phyloP scores from a whole-genome alignment of 2,888 invertebrate species.

The Xestia c-nigrum region DNA sequence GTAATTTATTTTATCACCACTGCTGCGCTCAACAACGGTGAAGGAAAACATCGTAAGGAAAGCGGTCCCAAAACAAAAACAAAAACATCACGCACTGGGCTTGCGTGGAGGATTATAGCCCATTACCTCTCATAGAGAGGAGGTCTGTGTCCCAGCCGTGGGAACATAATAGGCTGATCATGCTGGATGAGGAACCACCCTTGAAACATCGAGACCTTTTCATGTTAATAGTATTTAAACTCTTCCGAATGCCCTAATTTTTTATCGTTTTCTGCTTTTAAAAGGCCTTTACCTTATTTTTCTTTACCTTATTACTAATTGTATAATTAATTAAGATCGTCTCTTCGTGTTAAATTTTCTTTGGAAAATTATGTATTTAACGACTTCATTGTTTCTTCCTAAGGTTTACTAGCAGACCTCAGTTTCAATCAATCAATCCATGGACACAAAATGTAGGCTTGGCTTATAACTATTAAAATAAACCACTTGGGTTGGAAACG shows the following conservation, averaged over 20 bases:
- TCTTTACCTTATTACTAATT: background rate
- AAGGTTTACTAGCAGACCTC: background rate
- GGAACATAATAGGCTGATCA: too few species aligned
- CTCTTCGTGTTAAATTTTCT: background rate
- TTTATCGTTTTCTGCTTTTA: background rate
- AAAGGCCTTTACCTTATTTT: background rate
- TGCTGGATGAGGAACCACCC: background rate
- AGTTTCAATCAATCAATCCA: background rate
- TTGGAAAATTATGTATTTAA: background rate
- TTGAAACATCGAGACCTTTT: background rate
- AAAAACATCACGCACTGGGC: too few species aligned
- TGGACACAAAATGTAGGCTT: background rate
- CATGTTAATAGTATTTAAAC: background rate
- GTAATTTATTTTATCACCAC: too few species aligned
- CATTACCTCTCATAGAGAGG: too few species aligned
- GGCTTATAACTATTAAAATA: background rate
- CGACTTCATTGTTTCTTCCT: background rate
- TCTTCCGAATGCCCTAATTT: background rate
- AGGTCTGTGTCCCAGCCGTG: too few species aligned
- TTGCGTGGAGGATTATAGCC: too few species aligned
- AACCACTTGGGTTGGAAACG: background rate
- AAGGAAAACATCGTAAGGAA: too few species aligned
- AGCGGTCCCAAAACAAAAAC: too few species aligned
- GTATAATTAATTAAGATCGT: background rate
- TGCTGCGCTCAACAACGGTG: too few species aligned